Evolutionary conservation across 2,888 invertebrate genomes (phyloP), one percentile per base, ranked within the genome.

Genomic region (Brachyptera risi): DNA sequence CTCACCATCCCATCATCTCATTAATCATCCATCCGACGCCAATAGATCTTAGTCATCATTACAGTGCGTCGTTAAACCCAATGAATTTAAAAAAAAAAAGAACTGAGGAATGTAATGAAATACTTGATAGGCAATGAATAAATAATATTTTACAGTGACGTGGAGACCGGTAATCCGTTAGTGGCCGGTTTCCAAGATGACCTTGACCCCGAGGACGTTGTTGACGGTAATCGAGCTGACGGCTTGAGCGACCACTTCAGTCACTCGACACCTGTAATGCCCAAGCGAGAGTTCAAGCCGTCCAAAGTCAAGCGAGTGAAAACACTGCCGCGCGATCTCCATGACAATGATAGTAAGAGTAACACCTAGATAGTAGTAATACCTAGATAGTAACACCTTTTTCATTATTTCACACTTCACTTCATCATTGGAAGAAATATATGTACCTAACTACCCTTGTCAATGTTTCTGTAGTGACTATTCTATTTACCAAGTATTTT

Each of bases 181-280:
- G 91, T 95, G 0, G 88, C 90, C 24, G 86, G 87, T 56, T 87
- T 89, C 67, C 89, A 90, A 74, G 93, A 94, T 71, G 93, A 94
- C 71, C 76, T 92, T 47, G 88, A 88, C 68, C 84, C 86, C 0
- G 84, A 84, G 49, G 86, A 86, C 65, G 74, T 59, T 9, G 31
- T 60, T 5, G 15, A 26, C 13, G 40, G 31, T 9, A 57, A 61
- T 56, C 40, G 56, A 19, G 54, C 60, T 21, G 61, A 56, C 35
- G 38, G 63, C n/a, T 54, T 49, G 19, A 64, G 59, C 56, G 61
- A 62, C 24, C 31, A 21, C 2, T 21, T 49, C 49, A 24, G 24
- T 35, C 37, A 31, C 42, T 57, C 17, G 42, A 57, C 40, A 40
- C 42, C 19, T n/a, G 21, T 57, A 35, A 24, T 4, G 40, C 17